Percentiles rank a stretch among this genome's conserved stretches.
These are phyloP conservation scores for Hydrotaea diabolus DNA, from an alignment of 2,888 invertebrate species.

Conservation along the genomic window DNA sequence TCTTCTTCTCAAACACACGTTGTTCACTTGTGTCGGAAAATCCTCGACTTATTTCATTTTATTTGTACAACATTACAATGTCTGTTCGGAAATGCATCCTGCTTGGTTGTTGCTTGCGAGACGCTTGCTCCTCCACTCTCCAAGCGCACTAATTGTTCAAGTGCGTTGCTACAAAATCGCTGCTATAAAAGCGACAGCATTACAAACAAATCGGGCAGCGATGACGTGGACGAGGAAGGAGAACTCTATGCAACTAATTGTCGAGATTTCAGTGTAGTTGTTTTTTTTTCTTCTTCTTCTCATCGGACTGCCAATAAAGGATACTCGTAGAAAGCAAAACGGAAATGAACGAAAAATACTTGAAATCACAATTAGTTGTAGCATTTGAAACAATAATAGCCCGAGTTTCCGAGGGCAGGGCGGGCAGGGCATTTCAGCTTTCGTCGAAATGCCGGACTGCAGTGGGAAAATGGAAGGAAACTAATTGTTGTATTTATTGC, in stretches of 20 bases:
- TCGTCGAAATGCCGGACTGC: background rate
- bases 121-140: background rate
- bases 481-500: background rate
- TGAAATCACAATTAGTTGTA: slow-evolving; percentile 30
- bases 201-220: background rate
- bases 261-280: slow-evolving; percentile 1
- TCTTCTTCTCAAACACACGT: too few species aligned
- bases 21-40: background rate
- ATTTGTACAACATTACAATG: slow-evolving; percentile 21
- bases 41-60: background rate
- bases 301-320: background rate
- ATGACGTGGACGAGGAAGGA: background rate
- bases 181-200: background rate
- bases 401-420: background rate
- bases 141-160: slow-evolving; percentile 6
- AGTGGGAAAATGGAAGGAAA: background rate
- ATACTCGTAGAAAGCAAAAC: background rate
- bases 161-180: slow-evolving; percentile 21
- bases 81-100: background rate
- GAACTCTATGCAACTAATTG: slow-evolving; percentile 17
- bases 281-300: background rate
- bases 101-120: background rate
- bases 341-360: background rate
- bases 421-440: background rate
- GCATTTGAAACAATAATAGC: slow-evolving; percentile 10